A percentile compares a stretch with the other conserved stretches of the same genome.
Conservation (phyloP, 2,888 invertebrate genomes). For the Alcis repandata region DNA sequence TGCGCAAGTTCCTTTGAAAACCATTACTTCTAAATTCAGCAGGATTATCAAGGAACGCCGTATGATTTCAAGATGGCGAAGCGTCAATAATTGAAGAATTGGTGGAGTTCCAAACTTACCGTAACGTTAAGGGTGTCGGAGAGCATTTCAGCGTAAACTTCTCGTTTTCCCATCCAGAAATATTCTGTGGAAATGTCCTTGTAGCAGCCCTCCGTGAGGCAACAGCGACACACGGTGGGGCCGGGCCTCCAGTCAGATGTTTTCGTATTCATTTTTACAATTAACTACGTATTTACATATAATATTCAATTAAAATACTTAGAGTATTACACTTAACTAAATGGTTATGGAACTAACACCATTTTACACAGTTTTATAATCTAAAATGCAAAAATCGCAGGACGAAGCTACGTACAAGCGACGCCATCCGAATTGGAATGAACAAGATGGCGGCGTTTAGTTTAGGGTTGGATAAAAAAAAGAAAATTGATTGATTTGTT, state of each 20-base stretch:
- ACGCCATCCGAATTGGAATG: slow-evolving; percentile 41
- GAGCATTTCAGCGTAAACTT: slow-evolving; percentile 81
- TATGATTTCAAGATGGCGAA: slow-evolving; percentile 42
- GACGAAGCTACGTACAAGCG: slow-evolving; percentile 15
- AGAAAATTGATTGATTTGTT: neutral
- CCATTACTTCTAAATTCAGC: slow-evolving; percentile 48
- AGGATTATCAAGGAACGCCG: slow-evolving; percentile 56
- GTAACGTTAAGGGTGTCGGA: slow-evolving; percentile 70
- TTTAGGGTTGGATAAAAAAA: neutral
- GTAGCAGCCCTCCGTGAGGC: slow-evolving; percentile 79
- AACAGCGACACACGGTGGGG: slow-evolving; percentile 80
- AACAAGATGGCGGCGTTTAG: slow-evolving; percentile 23
- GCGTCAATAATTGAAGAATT: slow-evolving; percentile 12
- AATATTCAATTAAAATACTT: slow-evolving; percentile 59
- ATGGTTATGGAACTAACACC: slow-evolving; percentile 39
- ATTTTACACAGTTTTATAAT: slow-evolving; percentile 34
- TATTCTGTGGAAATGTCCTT: slow-evolving; percentile 84
- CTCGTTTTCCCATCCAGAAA: slow-evolving; percentile 83
- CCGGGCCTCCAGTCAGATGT: slow-evolving; percentile 78
- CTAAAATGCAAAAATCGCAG: slow-evolving; percentile 9
- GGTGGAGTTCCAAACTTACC: slow-evolving; percentile 59
- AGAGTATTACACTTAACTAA: slow-evolving; percentile 49
- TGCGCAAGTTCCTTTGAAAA: slow-evolving; percentile 42
- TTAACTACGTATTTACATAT: slow-evolving; percentile 58
- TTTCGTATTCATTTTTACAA: slow-evolving; percentile 73